Percentiles rank a stretch among this genome's conserved stretches.
Conservation (phyloP, 2,888 invertebrate genomes). For the Eurois occulta region DNA sequence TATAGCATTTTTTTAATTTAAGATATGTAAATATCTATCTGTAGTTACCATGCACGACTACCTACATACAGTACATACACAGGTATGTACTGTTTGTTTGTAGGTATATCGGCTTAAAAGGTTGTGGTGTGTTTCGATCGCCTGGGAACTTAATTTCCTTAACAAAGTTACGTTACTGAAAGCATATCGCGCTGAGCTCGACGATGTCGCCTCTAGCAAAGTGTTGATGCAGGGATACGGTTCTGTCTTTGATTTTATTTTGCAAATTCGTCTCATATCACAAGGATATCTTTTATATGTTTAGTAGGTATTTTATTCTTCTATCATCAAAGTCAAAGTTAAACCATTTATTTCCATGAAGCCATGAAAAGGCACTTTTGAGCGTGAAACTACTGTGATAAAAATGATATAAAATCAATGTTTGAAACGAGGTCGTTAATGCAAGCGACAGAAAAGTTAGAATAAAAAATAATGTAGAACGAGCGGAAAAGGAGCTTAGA, state of each 20-base stretch:
- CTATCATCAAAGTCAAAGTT: neutral
- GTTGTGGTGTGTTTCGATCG: constrained; percentile 61
- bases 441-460: constrained; percentile 4
- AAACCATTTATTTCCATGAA: neutral
- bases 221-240: constrained; percentile 57
- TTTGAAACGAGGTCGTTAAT: neutral
- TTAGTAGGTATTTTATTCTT: neutral
- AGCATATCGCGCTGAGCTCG: constrained; percentile 58
- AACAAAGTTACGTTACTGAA: constrained; percentile 77
- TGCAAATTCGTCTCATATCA: constrained; percentile 28
- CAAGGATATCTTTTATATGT: constrained; percentile 1
- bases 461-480: neutral
- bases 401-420: neutral
- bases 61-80: too few relatives aligned
- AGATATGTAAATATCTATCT: neutral
- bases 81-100: neutral
- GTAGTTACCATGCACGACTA: neutral
- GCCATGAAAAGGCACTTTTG: neutral
- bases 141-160: constrained; percentile 77
- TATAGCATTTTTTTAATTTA: neutral
- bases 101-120: constrained; percentile 36
- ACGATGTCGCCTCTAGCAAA: constrained; percentile 54
- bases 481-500: constrained; percentile 10
- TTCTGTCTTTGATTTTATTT: constrained; percentile 50
- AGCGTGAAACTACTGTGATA: neutral